Percentiles rank a stretch among this genome's conserved stretches.
Evolutionary conservation across 2,888 invertebrate genomes (phyloP).

Genomic region (Palloptera scutellata): DNA sequence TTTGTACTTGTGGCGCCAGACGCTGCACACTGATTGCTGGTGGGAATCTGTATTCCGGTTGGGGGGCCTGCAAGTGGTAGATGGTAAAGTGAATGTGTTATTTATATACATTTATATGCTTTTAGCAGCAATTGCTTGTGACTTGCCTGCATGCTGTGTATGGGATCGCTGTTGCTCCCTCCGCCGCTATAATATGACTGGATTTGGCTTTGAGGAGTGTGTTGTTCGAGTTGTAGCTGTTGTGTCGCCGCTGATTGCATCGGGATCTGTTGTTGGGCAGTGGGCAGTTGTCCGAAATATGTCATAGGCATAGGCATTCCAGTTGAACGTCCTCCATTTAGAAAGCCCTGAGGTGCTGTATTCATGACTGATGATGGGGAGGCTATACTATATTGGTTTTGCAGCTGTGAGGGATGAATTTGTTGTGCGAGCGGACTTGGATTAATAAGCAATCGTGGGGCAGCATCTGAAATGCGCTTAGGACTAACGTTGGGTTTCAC

Average conservation of each 20-base stretch:
- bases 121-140: background rate
- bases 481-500: constrained; percentile 51
- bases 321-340: constrained; percentile 52
- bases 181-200: constrained; percentile 54
- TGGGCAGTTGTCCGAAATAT: constrained; percentile 58
- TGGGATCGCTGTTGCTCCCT: constrained; percentile 49
- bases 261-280: constrained; percentile 48
- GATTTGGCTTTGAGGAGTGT: constrained; percentile 58
- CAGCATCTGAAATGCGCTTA: constrained; percentile 46
- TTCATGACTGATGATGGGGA: constrained; percentile 31
- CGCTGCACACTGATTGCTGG: constrained; percentile 65
- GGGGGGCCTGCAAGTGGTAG: constrained; percentile 47
- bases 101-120: background rate
- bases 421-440: constrained; percentile 41
- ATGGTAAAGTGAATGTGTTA: constrained; percentile 1
- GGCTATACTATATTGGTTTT: constrained; percentile 32
- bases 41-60: constrained; percentile 63
- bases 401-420: constrained; percentile 43
- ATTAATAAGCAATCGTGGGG: constrained; percentile 44
- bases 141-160: constrained; percentile 62
- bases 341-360: constrained; percentile 43
- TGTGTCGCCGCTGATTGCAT: constrained; percentile 39
- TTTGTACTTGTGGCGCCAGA: constrained; percentile 64
- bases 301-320: constrained; percentile 54
- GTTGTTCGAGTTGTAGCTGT: constrained; percentile 37